Percentiles rank a stretch among this genome's conserved stretches.
Evolutionary conservation across 2,888 invertebrate genomes (phyloP).

Genomic region (Agrilus biguttatus): DNA sequence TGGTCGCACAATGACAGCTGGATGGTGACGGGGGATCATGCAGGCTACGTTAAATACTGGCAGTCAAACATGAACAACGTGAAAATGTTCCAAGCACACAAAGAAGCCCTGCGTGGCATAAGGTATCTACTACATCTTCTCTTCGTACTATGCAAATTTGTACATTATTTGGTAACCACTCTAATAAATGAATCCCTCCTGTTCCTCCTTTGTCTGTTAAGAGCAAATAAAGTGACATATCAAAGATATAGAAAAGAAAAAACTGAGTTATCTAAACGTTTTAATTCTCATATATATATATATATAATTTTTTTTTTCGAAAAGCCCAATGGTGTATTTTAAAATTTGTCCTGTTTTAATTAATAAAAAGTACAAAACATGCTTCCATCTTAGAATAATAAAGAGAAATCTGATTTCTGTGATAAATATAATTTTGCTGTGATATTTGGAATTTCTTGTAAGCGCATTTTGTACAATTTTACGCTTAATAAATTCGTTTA

Average conservation of each 20-base stretch:
- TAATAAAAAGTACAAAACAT: neutral
- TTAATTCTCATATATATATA: conserved; percentile 4
- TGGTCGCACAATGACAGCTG: conserved; percentile 99
- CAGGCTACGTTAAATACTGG: conserved; percentile 99
- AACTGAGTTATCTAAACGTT: conserved; percentile 4
- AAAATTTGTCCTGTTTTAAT: neutral
- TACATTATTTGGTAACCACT: conserved; percentile 21
- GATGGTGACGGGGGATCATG: conserved; percentile 99
- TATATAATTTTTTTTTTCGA: neutral
- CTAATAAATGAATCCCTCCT: conserved; percentile 29
- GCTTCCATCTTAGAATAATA: neutral
- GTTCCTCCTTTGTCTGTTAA: conserved; percentile 6
- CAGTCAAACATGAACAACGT: conserved; percentile 99
- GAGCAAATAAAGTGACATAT: conserved; percentile 4
- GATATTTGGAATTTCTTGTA: conserved; percentile 18
- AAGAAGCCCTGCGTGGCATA: conserved; percentile 97
- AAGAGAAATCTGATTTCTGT: conserved; percentile 6
- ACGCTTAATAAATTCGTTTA: conserved; percentile 27
- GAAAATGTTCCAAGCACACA: conserved; percentile 99
- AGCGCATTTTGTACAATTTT: conserved; percentile 21
- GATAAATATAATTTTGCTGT: conserved; percentile 15
- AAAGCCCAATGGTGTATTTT: neutral
- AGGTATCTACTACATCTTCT: conserved; percentile 54
- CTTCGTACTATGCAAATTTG: conserved; percentile 27
- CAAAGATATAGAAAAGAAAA: conserved; percentile 3